A percentile compares a stretch with the other conserved stretches of the same genome.
Conservation (phyloP, 2,797 vertebrate species). For the Mastacembelus armatus region DNA sequence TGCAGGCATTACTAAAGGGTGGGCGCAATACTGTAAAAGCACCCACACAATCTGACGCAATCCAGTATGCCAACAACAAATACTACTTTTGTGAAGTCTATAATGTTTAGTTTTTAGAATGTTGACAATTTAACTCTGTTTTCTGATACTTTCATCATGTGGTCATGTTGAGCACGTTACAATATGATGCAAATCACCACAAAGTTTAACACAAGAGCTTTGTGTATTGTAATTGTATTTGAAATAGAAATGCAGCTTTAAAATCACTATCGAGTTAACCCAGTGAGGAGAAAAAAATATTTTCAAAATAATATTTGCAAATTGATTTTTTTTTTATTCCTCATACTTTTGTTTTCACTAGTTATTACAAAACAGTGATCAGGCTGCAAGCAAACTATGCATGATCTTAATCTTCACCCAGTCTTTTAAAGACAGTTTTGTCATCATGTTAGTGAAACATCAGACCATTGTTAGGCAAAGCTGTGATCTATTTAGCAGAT, state of each 20-base stretch:
- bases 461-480: neutral
- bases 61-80: slow-evolving; percentile 32
- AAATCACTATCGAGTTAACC: neutral
- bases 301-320: neutral
- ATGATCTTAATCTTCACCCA: neutral
- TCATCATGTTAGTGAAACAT: neutral
- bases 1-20: slow-evolving; percentile 31
- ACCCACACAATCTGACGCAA: slow-evolving; percentile 27
- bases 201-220: neutral
- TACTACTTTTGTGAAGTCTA: slow-evolving; percentile 20
- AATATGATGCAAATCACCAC: neutral
- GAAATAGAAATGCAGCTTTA: neutral
- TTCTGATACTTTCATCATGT: neutral
- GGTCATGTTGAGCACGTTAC: neutral
- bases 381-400: too few relatives aligned
- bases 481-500: neutral
- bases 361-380: too few relatives aligned
- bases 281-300: neutral
- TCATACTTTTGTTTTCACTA: too few relatives aligned
- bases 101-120: neutral
- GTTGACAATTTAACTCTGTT: neutral
- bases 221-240: neutral
- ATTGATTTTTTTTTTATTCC: neutral
- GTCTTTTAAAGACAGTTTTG: neutral
- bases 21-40: slow-evolving; percentile 27